Evolutionary conservation across 2,888 invertebrate species (phyloP).

Genomic region (Drosophila meridionalis): DNA sequence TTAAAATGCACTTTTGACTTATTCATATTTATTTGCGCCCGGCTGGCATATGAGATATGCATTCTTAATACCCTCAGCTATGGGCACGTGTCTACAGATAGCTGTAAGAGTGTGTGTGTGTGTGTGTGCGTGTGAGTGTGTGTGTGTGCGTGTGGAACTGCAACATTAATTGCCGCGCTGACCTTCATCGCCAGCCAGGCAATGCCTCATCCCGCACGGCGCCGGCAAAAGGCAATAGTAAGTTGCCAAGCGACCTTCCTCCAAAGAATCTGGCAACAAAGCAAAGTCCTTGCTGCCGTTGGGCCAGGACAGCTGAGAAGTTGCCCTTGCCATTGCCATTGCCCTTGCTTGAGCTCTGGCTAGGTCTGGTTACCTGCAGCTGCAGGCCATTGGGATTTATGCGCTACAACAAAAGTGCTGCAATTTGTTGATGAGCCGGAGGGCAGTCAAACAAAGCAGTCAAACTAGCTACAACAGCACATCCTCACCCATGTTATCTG

Average conservation of each 20-base stretch:
- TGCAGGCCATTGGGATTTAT: conserved; percentile 56
- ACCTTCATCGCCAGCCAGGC: conserved; percentile 37
- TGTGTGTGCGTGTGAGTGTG: conserved; percentile 13
- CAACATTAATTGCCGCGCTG: conserved; percentile 60
- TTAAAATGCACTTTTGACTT: conserved; percentile 72
- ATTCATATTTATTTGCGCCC: conserved; percentile 69
- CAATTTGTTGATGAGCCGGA: conserved; percentile 60
- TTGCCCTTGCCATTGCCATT: conserved; percentile 51
- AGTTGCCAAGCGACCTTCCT: conserved; percentile 46
- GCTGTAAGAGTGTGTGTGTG: conserved; percentile 1
- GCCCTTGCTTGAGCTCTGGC: conserved; percentile 15
- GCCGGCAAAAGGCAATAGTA: conserved; percentile 13
- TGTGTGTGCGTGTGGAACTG: conserved; percentile 23
- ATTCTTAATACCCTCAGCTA: conserved; percentile 57
- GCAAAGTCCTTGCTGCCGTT: conserved; percentile 27
- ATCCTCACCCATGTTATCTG: conserved; percentile 8
- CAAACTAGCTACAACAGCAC: conserved; percentile 30
- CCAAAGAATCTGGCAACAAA: conserved; percentile 44
- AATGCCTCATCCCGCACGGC: conserved; percentile 2
- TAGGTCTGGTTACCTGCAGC: conserved; percentile 33
- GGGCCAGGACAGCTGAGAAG: conserved; percentile 27
- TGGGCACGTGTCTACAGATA: conserved; percentile 14
- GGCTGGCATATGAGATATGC: conserved; percentile 64
- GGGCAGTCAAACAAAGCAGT: conserved; percentile 35
- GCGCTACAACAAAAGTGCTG: conserved; percentile 42